phyloP scores from a whole-genome alignment of 2,797 vertebrate species.

The Yasuhikotakia modesta region DNA sequence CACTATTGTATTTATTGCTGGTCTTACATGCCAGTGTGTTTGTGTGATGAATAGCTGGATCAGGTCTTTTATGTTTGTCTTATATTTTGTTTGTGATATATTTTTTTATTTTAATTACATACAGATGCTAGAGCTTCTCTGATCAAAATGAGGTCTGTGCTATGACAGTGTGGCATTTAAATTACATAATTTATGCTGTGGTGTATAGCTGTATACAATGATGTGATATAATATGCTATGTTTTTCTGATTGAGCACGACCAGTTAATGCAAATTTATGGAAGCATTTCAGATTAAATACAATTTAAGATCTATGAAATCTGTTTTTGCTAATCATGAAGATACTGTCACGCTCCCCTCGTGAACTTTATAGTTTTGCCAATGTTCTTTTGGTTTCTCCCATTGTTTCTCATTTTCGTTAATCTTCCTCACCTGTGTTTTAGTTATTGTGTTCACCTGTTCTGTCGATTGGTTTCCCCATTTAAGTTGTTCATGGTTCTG shows the following conservation, averaged over 20 bases:
- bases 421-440: too few relatives aligned
- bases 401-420: too few relatives aligned
- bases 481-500: too few relatives aligned
- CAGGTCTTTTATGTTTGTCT: slow-evolving; percentile 13
- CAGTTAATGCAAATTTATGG: neutral
- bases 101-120: slow-evolving; percentile 18
- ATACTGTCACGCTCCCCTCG: too few relatives aligned
- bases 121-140: slow-evolving; percentile 4
- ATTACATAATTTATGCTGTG: slow-evolving; percentile 5
- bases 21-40: slow-evolving; percentile 25
- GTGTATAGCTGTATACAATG: neutral
- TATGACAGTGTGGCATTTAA: slow-evolving; percentile 3
- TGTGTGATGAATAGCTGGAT: slow-evolving; percentile 38
- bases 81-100: neutral
- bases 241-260: neutral
- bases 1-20: slow-evolving; percentile 77
- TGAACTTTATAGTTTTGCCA: too few relatives aligned
- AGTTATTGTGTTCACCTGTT: too few relatives aligned
- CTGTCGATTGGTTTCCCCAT: too few relatives aligned
- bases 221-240: neutral
- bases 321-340: too few relatives aligned
- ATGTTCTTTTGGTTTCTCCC: too few relatives aligned
- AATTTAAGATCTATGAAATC: too few relatives aligned
- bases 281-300: neutral
- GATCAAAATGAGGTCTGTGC: neutral